Percentiles rank a stretch among this genome's conserved stretches.
phyloP scores from a whole-genome alignment of 2,113 vertebrate genomes.

The Istiophorus platypterus region DNA sequence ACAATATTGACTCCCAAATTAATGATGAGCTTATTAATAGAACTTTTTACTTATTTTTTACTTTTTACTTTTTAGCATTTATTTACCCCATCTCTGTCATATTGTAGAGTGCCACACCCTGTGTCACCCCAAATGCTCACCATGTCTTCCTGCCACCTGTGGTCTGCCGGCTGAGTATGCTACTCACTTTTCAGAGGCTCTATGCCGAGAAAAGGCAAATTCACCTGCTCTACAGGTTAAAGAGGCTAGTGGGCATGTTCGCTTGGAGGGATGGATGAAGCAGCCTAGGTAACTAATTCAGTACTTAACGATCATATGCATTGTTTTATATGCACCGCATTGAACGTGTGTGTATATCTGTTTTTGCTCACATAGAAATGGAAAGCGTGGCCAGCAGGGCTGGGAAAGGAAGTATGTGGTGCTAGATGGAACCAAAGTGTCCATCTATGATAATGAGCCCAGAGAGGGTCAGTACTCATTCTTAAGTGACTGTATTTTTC shows the following conservation, averaged over 20 bases:
- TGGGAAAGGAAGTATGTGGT: conserved; percentile 99
- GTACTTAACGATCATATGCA: neutral
- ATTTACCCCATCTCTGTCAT: neutral
- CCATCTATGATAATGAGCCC: conserved; percentile 93
- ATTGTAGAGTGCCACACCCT: conserved; percentile 93
- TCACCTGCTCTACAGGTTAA: conserved; percentile 94
- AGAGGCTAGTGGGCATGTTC: conserved; percentile 91
- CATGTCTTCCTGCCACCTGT: conserved; percentile 97
- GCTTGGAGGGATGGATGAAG: conserved; percentile 99
- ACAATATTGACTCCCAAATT: neutral
- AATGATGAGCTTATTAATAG: neutral
- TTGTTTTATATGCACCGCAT: neutral
- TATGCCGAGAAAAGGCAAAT: conserved; percentile 96
- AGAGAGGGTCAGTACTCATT: conserved; percentile 91
- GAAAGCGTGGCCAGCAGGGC: conserved; percentile 95
- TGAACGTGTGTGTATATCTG: conserved; percentile 2
- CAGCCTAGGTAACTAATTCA: conserved; percentile 90
- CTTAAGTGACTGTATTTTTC: neutral
- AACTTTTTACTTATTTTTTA: no score
- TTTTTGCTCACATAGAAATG: conserved; percentile 86
- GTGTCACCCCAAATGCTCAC: conserved; percentile 98
- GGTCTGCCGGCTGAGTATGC: conserved; percentile 95
- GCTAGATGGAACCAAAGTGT: conserved; percentile 96
- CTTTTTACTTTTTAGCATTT: no score
- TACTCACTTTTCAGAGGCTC: conserved; percentile 94